Conservation (phyloP, 2,113 vertebrate genomes). For the Burhinus oedicnemus region DNA sequence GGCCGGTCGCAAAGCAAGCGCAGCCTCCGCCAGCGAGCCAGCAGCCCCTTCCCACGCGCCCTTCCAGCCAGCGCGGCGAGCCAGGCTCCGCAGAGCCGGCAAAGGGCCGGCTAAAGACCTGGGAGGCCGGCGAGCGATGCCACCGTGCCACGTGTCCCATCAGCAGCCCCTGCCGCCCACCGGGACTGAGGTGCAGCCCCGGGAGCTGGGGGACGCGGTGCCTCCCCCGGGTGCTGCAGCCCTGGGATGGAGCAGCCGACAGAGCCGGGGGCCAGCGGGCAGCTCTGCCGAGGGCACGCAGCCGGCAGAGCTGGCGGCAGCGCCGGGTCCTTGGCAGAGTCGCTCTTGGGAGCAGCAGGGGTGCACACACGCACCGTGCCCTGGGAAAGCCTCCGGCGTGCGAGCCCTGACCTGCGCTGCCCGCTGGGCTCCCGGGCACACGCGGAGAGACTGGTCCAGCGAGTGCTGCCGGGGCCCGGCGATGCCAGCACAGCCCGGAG, state of each 20-base stretch:
- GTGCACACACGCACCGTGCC: fast-evolving
- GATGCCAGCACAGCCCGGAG: not conserved
- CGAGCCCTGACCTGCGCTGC: not conserved
- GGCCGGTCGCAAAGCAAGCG: not conserved
- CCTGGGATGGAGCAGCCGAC: not conserved
- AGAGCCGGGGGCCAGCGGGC: not conserved
- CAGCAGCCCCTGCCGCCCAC: not conserved
- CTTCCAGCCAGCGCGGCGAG: too few relatives aligned
- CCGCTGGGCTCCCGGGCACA: not conserved
- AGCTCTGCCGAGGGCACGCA: not conserved
- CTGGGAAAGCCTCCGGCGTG: too few relatives aligned
- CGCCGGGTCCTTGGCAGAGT: fast-evolving
- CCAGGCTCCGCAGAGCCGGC: too few relatives aligned
- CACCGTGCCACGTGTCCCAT: not conserved
- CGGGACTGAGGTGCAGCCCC: not conserved
- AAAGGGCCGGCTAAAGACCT: not conserved
- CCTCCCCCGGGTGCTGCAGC: not conserved
- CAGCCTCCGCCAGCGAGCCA: not conserved
- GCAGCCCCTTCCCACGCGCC: not conserved
- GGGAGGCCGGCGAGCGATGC: not conserved
- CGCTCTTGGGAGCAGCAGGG: not conserved
- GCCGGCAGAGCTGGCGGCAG: not conserved
- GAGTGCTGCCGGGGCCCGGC: not conserved
- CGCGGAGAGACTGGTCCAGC: not conserved
- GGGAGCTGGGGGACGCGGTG: not conserved